phyloP scores from a whole-genome alignment of 2,888 invertebrate genomes.

The Liopterus haemorrhoidalis region DNA sequence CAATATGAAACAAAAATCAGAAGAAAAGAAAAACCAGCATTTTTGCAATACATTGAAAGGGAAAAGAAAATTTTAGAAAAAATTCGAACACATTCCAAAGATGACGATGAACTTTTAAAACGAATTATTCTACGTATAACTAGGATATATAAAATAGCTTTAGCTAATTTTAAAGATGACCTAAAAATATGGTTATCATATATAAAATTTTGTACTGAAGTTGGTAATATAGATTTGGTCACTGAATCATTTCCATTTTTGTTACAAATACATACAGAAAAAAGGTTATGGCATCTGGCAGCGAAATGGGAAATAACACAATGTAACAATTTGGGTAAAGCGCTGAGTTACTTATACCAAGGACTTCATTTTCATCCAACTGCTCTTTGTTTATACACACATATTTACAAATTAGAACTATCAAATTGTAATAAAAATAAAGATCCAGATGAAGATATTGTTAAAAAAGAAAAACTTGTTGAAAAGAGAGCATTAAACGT shows the following conservation, averaged over 20 bases:
- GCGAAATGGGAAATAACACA: constrained; percentile 19
- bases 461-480: constrained; percentile 11
- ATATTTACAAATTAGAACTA: constrained; percentile 11
- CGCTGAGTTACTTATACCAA: constrained; percentile 12
- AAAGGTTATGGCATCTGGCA: constrained; percentile 17
- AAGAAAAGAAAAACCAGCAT: background rate
- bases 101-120: too few relatives aligned
- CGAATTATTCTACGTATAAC: too few relatives aligned
- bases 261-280: constrained; percentile 16
- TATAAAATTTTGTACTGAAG: constrained; percentile 19
- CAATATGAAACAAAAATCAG: too few relatives aligned
- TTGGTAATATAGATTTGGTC: constrained; percentile 12
- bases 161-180: constrained; percentile 17
- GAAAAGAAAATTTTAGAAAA: background rate
- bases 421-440: constrained; percentile 4
- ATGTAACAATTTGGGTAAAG: constrained; percentile 16
- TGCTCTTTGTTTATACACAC: too few relatives aligned
- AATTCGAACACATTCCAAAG: constrained; percentile 4
- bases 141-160: constrained; percentile 14
- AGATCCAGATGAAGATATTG: constrained; percentile 2
- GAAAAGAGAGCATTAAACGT: constrained; percentile 14
- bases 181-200: constrained; percentile 19
- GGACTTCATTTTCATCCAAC: constrained; percentile 14
- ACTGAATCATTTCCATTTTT: constrained; percentile 13
- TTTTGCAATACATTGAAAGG: background rate